Percentiles rank a stretch among this genome's conserved stretches.
These are phyloP conservation scores for Enteromius fasciolatus DNA, from an alignment of 2,797 vertebrate genomes.

Conservation along the genomic window DNA sequence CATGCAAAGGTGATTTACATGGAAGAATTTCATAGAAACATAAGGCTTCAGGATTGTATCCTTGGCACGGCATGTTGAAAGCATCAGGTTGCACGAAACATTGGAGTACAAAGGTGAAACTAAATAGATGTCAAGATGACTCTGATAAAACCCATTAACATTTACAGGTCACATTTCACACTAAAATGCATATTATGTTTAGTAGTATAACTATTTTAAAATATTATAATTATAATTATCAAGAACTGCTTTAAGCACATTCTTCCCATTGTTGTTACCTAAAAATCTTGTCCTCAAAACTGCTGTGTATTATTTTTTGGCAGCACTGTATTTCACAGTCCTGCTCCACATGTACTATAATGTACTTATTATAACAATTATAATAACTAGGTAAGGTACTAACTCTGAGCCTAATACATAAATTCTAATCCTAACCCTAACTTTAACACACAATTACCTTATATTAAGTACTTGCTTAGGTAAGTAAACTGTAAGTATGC, in stretches of 20 bases:
- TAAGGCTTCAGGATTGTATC: not conserved
- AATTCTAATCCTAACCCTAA: not conserved
- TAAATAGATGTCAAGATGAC: not conserved
- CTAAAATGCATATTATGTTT: not conserved
- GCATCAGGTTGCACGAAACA: conserved; percentile 17
- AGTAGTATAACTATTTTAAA: not conserved
- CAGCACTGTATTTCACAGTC: not conserved
- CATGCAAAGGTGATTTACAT: not conserved
- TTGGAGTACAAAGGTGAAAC: not conserved
- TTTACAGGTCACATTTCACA: not conserved
- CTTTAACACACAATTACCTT: not conserved
- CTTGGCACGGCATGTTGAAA: not conserved
- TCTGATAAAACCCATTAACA: not conserved
- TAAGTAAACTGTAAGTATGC: not conserved
- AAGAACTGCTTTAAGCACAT: not conserved
- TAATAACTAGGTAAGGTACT: no score
- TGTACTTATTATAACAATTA: no score
- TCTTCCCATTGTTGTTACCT: not conserved
- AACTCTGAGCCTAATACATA: not conserved
- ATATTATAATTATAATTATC: no score
- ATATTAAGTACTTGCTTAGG: not conserved
- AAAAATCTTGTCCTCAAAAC: not conserved
- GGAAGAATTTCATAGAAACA: not conserved
- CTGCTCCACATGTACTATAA: not conserved
- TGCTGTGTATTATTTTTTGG: not conserved